Evolutionary conservation across 2,113 vertebrate genomes (phyloP), one percentile per base, ranked within the genome.

Genomic region (Mormyrus lacerda): DNA sequence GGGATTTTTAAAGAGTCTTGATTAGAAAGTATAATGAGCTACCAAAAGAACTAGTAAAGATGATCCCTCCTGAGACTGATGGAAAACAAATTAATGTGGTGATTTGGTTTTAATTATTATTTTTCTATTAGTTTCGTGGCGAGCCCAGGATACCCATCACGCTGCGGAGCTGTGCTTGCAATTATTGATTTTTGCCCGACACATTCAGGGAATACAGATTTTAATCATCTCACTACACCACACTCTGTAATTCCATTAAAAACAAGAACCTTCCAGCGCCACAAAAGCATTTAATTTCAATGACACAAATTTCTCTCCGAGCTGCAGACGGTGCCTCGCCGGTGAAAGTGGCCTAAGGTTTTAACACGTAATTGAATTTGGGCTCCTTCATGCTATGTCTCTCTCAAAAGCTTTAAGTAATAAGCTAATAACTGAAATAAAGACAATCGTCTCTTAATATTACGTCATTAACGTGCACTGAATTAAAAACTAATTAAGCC

Each of bases 11-110:
- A 95, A 95, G 91, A 96, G 96, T 96, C 92, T 96, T 97, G 96
- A 96, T 97, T 98, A 97, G 95, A 95, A 95, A 96, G 96, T 97
- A 96, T 97, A 97, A 98, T 97, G 95, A 97, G 95, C 96, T 96
- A 95, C 95, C 95, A 93, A 97, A 95, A 96, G 92, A 97, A 96
- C 96, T 95, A 96, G 95, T 93, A 94, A 95, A 95, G 95, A 96
- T 95, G 94, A 96, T 96, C 95, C 95, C 96, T 97, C 95, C 6
- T 90, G 96, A 97, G 96, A 95, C 93, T 95, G 94, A 95, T 93
- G 93, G 94, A 96, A 97, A 98, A 97, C 95, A 97, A 96, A 95
- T 97, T 95, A 96, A 96, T 95, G 95, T 94, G 93, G 93, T 94
- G 95, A 95, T 96, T 96, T 96, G 95, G 95, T 97, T 97, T 97